phyloP scores from a whole-genome alignment of 2,888 invertebrate species.

The Lithophane socia region DNA sequence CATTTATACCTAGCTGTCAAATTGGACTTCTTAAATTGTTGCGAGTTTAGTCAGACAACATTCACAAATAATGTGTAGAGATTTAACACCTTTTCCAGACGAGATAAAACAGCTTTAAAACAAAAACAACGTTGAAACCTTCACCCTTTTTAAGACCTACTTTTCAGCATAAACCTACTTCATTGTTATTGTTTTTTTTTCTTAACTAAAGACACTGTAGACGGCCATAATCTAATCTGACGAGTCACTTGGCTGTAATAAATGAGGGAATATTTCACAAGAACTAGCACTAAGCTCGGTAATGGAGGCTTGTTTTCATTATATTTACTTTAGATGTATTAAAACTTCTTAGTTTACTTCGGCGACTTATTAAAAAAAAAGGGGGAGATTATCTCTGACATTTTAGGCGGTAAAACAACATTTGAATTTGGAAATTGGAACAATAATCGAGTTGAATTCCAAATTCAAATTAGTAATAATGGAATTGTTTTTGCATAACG shows the following conservation, averaged over 20 bases:
- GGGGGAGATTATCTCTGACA: conserved; percentile 19
- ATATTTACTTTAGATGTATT: conserved; percentile 46
- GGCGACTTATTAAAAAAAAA: conserved; percentile 5
- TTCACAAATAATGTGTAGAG: too few species aligned
- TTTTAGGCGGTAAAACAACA: conserved; percentile 17
- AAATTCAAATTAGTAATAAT: not conserved
- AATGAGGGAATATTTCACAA: conserved; percentile 61
- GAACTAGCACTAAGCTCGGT: conserved; percentile 51
- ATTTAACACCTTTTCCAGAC: conserved; percentile 18
- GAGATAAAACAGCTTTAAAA: conserved; percentile 16
- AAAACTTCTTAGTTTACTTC: conserved; percentile 32
- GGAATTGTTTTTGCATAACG: conserved; percentile 3
- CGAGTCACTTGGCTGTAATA: conserved; percentile 60
- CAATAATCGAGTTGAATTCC: conserved; percentile 3
- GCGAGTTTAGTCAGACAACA: too few species aligned
- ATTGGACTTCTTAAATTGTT: too few species aligned
- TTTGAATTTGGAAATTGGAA: conserved; percentile 32
- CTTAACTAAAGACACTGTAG: conserved; percentile 25
- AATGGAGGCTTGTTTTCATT: conserved; percentile 48
- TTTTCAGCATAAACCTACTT: conserved; percentile 43
- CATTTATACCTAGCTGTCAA: too few species aligned
- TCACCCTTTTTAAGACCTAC: conserved; percentile 32
- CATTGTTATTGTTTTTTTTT: conserved; percentile 30
- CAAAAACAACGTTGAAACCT: conserved; percentile 11
- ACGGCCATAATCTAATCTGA: conserved; percentile 58